A percentile compares a stretch with the other conserved stretches of the same genome.
phyloP scores from a whole-genome alignment of 35 echinoderm and acorn worm species.

The Acanthaster planci region DNA sequence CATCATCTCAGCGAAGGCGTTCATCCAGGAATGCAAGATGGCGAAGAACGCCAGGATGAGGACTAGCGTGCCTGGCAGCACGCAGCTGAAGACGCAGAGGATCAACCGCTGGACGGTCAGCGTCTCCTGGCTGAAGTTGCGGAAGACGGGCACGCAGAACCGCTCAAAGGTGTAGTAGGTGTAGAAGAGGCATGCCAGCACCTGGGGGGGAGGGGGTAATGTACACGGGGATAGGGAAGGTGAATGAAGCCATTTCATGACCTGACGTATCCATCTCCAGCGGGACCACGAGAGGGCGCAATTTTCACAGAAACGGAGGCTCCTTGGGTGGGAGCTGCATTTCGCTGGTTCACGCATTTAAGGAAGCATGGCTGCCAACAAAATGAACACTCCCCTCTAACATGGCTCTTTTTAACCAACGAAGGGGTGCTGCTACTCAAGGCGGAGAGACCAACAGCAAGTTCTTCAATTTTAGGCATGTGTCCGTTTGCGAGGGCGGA shows the following conservation, averaged over 20 bases:
- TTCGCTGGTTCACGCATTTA: too few species aligned
- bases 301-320: too few species aligned
- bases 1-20: constrained; percentile 92
- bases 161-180: constrained; percentile 80
- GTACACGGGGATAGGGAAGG: not conserved
- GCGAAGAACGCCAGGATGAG: constrained; percentile 80
- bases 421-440: too few species aligned
- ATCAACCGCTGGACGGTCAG: constrained; percentile 68
- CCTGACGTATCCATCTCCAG: too few species aligned
- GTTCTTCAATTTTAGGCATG: too few species aligned
- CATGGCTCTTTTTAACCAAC: too few species aligned
- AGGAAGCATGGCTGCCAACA: too few species aligned
- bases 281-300: too few species aligned
- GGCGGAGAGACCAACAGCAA: too few species aligned
- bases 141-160: constrained; percentile 71
- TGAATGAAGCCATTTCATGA: not conserved
- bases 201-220: constrained; percentile 53
- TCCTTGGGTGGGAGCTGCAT: too few species aligned
- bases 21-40: constrained; percentile 88
- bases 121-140: constrained; percentile 72
- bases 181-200: constrained; percentile 77
- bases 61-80: constrained; percentile 79
- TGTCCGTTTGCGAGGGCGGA: too few species aligned
- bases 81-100: constrained; percentile 48
- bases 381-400: too few species aligned